A percentile compares a stretch with the other conserved stretches of the same genome.
Evolutionary conservation across 37 sponge, comb jelly and placozoan genomes (phyloP).

Genomic region (Amphimedon queenslandica): DNA sequence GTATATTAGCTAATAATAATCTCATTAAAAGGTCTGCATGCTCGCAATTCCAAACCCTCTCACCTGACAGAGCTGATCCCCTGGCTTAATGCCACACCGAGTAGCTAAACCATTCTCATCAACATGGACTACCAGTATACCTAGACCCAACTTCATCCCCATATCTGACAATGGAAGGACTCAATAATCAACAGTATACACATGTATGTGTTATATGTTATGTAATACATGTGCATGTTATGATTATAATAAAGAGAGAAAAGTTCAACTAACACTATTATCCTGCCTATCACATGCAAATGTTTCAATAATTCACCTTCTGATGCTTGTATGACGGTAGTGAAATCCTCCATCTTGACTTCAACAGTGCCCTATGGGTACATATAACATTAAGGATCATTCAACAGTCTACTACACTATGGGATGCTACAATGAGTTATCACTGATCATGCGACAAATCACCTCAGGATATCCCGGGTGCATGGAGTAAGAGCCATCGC

Average conservation of each 20-base stretch:
- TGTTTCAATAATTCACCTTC: too few relatives aligned
- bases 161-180: background rate
- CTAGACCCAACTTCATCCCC: constrained; percentile 12
- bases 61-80: constrained; percentile 43
- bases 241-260: background rate
- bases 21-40: too few relatives aligned
- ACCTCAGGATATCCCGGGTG: background rate
- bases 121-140: constrained; percentile 22
- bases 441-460: background rate
- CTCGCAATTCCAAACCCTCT: too few relatives aligned
- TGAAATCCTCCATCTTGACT: constrained; percentile 6
- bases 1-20: too few relatives aligned
- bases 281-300: too few relatives aligned
- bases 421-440: background rate
- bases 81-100: constrained; percentile 22
- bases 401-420: too few relatives aligned
- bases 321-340: background rate
- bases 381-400: background rate
- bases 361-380: background rate
- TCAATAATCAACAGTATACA: background rate
- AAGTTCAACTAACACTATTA: background rate
- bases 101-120: constrained; percentile 6
- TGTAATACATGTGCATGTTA: too few relatives aligned
- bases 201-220: too few relatives aligned
- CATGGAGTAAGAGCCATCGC: background rate